Base-by-base conservation (phyloP, 2,888 invertebrate genomes). In the Scaptomyza reducta region DNA sequence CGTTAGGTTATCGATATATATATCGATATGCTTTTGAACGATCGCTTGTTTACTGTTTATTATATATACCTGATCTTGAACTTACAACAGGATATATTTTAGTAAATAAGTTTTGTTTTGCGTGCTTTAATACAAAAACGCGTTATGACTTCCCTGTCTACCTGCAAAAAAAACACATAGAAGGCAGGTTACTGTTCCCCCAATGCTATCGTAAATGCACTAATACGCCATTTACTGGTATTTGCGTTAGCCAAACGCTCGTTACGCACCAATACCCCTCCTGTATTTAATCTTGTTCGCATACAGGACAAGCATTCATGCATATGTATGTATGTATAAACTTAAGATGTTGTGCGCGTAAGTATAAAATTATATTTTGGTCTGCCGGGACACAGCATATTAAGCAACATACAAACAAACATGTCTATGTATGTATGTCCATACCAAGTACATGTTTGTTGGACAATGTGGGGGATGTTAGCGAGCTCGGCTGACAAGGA, bases 221-320 rank as follows among this genome's bases (percentile, higher is more conserved):
- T 73, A 82, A 76, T 79, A 79, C 74, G 73, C 74, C 66, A 77
- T 72, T 64, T 77, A 71, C 70, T 72, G 68, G 67, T 62, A 53
- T 65, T 74, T 58, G 46, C 41, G 42, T 53, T 61, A 58, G 38
- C 55, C 65, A 53, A 59, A 38, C 57, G 40, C 54, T 55, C 49
- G 38, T 27, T 45, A 53, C 53, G 29, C 60, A 74, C 69, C 55
- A 40, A 27, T 50, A 56, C 56, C 45, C 22, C 41, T 31, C 6
- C 31, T 35, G 50, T 40, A 25, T 65, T 50, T 49, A 54, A 70
- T 63, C 50, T 62, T 54, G 33, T 57, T 33, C 45, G 45, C 49
- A 31, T 60, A 46, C 33, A 16, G 1, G 7, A 41, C 25, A 44
- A 29, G 44, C 33, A 38, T 16, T 11, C n/a, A 35, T 53, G 10